phyloP scores from a whole-genome alignment of 2,888 invertebrate species.

The Branchipolynoe longqiensis region DNA sequence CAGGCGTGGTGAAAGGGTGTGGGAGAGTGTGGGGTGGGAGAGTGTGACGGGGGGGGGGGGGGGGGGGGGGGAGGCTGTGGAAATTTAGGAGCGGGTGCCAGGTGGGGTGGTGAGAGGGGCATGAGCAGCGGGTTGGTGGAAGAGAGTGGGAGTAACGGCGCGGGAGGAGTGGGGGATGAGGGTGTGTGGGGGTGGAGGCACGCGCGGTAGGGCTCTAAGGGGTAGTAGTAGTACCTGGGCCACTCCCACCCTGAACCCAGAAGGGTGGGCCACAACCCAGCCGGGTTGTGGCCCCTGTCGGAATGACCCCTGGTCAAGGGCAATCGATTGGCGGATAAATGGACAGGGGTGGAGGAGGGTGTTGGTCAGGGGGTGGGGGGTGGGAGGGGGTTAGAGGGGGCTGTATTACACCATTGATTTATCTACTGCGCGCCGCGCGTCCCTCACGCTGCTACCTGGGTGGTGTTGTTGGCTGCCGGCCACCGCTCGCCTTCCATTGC shows the following conservation, averaged over 20 bases:
- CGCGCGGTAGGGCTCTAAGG: conserved; percentile 41
- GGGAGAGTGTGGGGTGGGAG: not conserved
- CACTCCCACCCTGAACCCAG: conserved; percentile 10
- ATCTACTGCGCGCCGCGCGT: not conserved
- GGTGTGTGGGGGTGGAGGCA: not conserved
- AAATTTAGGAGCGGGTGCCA: not conserved
- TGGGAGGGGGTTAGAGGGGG: too few relatives aligned
- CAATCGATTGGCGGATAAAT: conserved; percentile 51
- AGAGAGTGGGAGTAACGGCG: not conserved
- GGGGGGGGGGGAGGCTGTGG: not conserved
- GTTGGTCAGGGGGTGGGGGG: too few relatives aligned
- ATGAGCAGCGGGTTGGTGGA: not conserved
- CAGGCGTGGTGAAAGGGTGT: not conserved
- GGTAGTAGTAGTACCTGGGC: not conserved
- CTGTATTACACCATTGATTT: conserved; percentile 44
- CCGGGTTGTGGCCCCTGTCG: not conserved
- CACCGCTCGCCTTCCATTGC: too few relatives aligned
- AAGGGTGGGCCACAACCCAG: conserved; percentile 35
- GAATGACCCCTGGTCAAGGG: conserved; percentile 56
- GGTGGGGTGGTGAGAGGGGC: not conserved
- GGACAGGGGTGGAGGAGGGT: too few relatives aligned
- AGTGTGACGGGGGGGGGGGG: not conserved
- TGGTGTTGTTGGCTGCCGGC: too few relatives aligned
- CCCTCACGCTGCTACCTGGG: not conserved
- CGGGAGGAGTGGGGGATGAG: not conserved